Base-by-base conservation (phyloP, 2,888 invertebrate species). In the Deroplatys truncata region DNA sequence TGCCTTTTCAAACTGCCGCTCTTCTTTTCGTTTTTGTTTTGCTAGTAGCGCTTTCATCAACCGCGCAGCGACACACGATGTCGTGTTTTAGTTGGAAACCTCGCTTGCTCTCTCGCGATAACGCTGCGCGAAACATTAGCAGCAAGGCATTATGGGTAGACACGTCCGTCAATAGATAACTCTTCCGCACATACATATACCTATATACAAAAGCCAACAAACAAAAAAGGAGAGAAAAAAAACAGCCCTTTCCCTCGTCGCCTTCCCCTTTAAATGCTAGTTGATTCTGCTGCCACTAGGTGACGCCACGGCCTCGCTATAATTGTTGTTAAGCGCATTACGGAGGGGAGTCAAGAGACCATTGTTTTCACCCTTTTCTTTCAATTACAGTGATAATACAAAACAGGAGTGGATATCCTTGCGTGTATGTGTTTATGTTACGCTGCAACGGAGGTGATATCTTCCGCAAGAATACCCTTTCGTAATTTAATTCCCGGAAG, bases 111-210 rank as follows among this genome's bases (percentile, higher is more conserved):
- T n/a, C 15, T 85, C 49, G 49, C 85, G 28, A 56, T 85, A 28
- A 85, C 56, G 56, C 15, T 4, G 13, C 16, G 85, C 13, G 85
- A 43, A 35, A 85, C 85, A 85, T 28, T 49, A 85, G 28, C 85
- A 8, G 49, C 10, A 56, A 49, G 13, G 85, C 56, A 85, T 85
- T 85, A 85, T 85, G 85, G 85, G 85, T 85, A 85, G 49, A 85
- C 85, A 85, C 49, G 85, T n/a, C 28, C 43, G 49, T 85, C 85
- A 85, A 49, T 85, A 85, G 13, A 85, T 85, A 85, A 85, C 85
- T 25, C 31, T 35, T 28, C 85, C 56, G 56, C 25, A 72, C 56
- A 72, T 72, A 72, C 56, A 72, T 72, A 72, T 72, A 72, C 56
- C 20, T 72, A 72, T 72, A 72, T 7, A 72, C 56, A 72, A 72